Evolutionary conservation across 2,797 vertebrate species (phyloP).

Genomic region (Acestrorhynchus altus): DNA sequence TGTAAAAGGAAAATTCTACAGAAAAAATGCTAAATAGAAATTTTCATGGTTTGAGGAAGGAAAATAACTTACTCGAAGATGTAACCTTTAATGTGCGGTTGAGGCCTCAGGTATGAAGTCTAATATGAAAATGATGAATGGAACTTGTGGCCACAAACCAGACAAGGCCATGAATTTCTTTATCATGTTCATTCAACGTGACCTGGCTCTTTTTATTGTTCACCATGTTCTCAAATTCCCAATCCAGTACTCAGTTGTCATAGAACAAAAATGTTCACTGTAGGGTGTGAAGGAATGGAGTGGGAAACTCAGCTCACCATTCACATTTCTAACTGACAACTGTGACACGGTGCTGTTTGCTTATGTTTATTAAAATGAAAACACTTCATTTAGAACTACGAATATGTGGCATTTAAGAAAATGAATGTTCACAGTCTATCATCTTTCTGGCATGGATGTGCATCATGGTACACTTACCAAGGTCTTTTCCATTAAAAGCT

Average conservation of each 20-base stretch:
- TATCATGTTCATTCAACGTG: slow-evolving; percentile 9
- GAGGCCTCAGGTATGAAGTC: slow-evolving; percentile 31
- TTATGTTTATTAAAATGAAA: slow-evolving; percentile 37
- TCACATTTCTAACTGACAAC: neutral
- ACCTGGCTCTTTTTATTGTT: neutral
- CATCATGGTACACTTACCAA: slow-evolving; percentile 82
- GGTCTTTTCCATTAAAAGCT: slow-evolving; percentile 91
- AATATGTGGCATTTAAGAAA: slow-evolving; percentile 16
- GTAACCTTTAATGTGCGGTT: slow-evolving; percentile 40
- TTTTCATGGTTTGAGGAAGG: slow-evolving; percentile 56
- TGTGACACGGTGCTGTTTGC: slow-evolving; percentile 23
- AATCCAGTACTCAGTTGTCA: neutral
- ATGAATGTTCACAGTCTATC: neutral
- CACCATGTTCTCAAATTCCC: neutral
- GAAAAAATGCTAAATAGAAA: slow-evolving; percentile 57
- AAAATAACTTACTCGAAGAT: slow-evolving; percentile 70
- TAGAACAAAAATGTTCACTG: neutral
- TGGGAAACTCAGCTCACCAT: neutral
- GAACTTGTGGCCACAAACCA: slow-evolving; percentile 35
- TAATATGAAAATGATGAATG: slow-evolving; percentile 13
- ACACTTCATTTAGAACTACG: slow-evolving; percentile 17
- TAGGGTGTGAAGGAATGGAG: neutral
- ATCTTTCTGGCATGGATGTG: neutral
- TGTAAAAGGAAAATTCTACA: slow-evolving; percentile 62
- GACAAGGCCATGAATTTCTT: neutral